Evolutionary conservation across 2,888 invertebrate species (phyloP), one percentile per base, ranked within the genome.

Genomic region (Hirtodrosophila alboralis): DNA sequence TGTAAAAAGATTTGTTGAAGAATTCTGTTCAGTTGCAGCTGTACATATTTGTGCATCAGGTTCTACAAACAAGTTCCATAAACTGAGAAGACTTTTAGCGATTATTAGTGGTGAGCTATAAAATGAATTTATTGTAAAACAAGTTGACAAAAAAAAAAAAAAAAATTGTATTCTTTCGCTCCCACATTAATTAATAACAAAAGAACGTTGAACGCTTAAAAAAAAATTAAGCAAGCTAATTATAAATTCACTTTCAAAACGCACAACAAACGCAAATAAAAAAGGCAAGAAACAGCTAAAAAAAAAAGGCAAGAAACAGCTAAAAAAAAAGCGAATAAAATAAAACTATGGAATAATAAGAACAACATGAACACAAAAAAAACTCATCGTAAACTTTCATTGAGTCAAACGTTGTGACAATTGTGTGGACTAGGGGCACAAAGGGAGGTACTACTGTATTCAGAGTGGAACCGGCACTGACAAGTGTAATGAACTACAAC

Each of bases 401-500:
- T 78, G 75, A 75, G 60, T 30, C 62, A 64, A n/a, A 26, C 48
- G 49, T 40, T 58, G 74, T 58, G 79, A 70, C 79, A 77, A 76
- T 72, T 69, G 57, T 69, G 57, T 40, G 51, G 49, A 58, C 34
- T 36, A 9, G 8, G 43, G 12, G 47, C 10, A 26, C 8, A 1
- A 26, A 18, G 43, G 26, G 36, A 21, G 13, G n/a, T 16, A 57
- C 63, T 61, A 48, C 52, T 69, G 63, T 77, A 57, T 57, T 62
- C 57, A 58, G 62, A 62, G 37, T 66, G 70, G 58, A 67, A 71
- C 56, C 56, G 54, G 71, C 75, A 70, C 73, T 56, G 73, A 67
- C 76, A 80, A 76, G 84, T 81, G 80, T 81, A 81, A 81, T 81
- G 81, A 81, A 84, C 81, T 80, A 64, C 54, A 68, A 64, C 33